Evolutionary conservation across 1,140 invertebrate species (phyloP).

Genomic region (Pentalonia nigronervosa): DNA sequence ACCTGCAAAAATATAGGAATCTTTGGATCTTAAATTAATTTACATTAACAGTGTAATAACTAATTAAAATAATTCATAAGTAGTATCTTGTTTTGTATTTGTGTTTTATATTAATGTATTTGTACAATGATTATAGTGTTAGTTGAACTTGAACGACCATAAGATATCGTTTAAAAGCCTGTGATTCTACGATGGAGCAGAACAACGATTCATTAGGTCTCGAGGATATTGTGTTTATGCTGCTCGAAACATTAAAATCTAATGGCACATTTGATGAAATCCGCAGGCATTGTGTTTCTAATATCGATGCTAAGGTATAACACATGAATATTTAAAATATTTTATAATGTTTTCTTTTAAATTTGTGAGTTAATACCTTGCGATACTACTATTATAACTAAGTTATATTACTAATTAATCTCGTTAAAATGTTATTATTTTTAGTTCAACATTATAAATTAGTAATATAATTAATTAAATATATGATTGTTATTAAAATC

Average conservation of each 20-base stretch:
- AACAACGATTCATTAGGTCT: background rate
- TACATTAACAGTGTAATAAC: background rate
- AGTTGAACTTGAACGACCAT: background rate
- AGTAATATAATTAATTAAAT: background rate
- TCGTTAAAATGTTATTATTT: background rate
- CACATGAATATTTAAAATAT: background rate
- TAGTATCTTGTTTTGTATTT: background rate
- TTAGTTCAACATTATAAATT: background rate
- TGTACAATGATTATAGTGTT: background rate
- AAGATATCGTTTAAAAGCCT: background rate
- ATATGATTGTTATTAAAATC: background rate
- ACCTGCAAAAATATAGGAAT: background rate
- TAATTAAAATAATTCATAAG: background rate
- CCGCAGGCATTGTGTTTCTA: conserved; percentile 37
- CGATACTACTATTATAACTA: background rate
- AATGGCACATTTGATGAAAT: conserved; percentile 54
- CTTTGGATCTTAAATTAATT: background rate
- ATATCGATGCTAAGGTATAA: conserved; percentile 49
- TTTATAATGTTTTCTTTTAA: background rate
- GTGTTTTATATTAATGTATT: background rate
- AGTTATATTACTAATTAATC: background rate
- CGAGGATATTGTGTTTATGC: background rate
- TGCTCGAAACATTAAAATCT: conserved; percentile 35
- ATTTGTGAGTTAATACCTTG: background rate
- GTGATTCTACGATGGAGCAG: background rate